Evolutionary conservation across 2,113 vertebrate species (phyloP), one percentile per base, ranked within the genome.

Genomic region (Neogale vison): DNA sequence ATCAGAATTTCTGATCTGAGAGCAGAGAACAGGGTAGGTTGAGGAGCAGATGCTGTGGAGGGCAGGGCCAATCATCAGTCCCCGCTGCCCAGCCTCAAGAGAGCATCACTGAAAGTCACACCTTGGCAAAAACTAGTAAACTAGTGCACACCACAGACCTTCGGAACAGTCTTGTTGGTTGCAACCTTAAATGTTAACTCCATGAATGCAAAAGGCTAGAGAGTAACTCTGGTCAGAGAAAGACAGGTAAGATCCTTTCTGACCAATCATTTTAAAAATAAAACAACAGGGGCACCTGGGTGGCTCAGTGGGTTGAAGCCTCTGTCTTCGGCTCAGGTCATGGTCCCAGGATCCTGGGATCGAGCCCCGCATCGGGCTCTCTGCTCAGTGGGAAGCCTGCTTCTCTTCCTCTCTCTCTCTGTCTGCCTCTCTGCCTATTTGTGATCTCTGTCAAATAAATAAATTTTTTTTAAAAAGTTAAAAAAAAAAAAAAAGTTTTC

Each of bases 41-140:
- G 57, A 92, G 61, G 7, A 89, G 63, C 8, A 34, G 31, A 85
- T 23, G 23, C 34, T 67, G 13, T 21, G 6, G 24, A 72, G 4
- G 65, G 26, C 55, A 92, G 71, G 76, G 67, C 57, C 82, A 81
- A 26, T 36, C 18, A 26, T 14, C 31, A 55, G 79, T 83, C 34
- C 63, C 36, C 10, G 47, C 1, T 39, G 1, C 26, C 34, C 50
- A 50, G 45, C 34, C 36, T 86, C 29, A 90, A 39, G 52, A 39
- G 3, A 90, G 13, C 45, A 91, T 67, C 55, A 81, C 50, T 45
- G 65, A 31, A 96, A 80, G 76, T 20, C 57, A 45, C 7, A 4
- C 4, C 69, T 63, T 95, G 47, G 69, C 72, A 93, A 96, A 96
- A 90, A n/a, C n/a, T 29, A 67, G 81, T 80, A 81, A 83, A 90